Base-by-base conservation (phyloP, 2,797 vertebrate species). In the Eidolon dupreanum region DNA sequence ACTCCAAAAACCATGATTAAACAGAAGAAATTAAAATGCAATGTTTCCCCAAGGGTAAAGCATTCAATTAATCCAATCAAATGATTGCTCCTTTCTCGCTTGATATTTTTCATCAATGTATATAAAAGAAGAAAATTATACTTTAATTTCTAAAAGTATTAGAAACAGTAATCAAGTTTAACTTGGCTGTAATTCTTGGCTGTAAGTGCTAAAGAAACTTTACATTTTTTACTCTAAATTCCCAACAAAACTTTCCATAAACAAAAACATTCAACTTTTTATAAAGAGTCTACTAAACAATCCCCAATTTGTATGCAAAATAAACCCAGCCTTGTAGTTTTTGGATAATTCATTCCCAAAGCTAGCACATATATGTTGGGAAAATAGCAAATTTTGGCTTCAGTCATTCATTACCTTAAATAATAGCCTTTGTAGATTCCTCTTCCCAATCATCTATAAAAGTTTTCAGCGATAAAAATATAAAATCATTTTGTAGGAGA, bases 1-100 rank as follows among this genome's bases (percentile, higher is more conserved):
- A 49, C 24, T 90, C 57, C 51, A 59, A 75, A 93, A 94, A 57
- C 19, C 31, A 61, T 79, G 61, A 85, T 94, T 95, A 95, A 71
- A 94, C 26, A 88, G 57, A 74, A 83, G 36, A 92, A 90, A 92
- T 88, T 78, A 86, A 96, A 96, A 96, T 55, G 19, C 36, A 49
- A n/a, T 66, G 31, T 95, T 93, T 95, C 26, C 88, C 93, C 31
- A 59, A 68, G 90, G 49, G 59, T 53, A 90, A 95, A 96, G 2
- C 36, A 85, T 82, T 86, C 41, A 68, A 74, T 92, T 96, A 95
- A 90, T 94, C 85, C 84, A 94, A 81, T 75, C 70, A 93, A 79
- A 87, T 89, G 71, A 96, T 90, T 77, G 36, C 38, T 70, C 73
- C 61, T 84, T 92, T 94, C 41, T 97, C 31, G 90, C 73, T 49